Base-by-base conservation (phyloP, 1,140 invertebrate genomes). In the Drosophila quadrilineata region DNA sequence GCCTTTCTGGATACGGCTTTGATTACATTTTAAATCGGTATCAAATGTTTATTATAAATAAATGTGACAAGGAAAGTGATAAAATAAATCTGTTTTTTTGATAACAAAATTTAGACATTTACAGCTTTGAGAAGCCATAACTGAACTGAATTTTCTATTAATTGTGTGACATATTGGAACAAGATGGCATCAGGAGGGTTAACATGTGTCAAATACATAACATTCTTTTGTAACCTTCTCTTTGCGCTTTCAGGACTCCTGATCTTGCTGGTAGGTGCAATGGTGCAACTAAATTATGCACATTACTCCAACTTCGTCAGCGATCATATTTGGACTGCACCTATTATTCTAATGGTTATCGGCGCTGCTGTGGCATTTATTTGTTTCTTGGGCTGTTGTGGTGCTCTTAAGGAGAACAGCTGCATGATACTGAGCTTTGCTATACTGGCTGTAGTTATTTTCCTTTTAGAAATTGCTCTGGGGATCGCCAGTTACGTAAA, bases 351-450 rank as follows among this genome's bases (percentile, higher is more conserved):
- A 63, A 96, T 97, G 71, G 92, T 95, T 64, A 93, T 96, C n/a
- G 96, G 95, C 19, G 90, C 94, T n/a, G 92, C 96, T 36, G 94
- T 96, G 72, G 95, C 96, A 84, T 91, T 96, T 36, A 94, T 96
- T 9, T 95, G 95, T 21, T 96, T 97, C 91, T 94, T 97, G 64
- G 96, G 96, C 62, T 97, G 96, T 90, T 97, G 95, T 70, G 96
- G 96, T 14, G 96, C 96, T 9, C 91, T 96, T 2, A 95, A 95
- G 77, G 96, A 97, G 89, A 96, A 94, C 80, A 94, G 95, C 70
- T 96, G 95, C 90, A 96, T 97, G 95, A 94, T 97, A 33, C 92
- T 95, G 10, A 96, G 95, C 95, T 98, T 97, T 91, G 94, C 95
- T 9, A 93, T 95, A 38, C 91, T 98, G 35, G 90, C 98, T 62